Evolutionary conservation across 1,140 invertebrate species (phyloP), one percentile per base, ranked within the genome.

Genomic region (Mya arenaria): DNA sequence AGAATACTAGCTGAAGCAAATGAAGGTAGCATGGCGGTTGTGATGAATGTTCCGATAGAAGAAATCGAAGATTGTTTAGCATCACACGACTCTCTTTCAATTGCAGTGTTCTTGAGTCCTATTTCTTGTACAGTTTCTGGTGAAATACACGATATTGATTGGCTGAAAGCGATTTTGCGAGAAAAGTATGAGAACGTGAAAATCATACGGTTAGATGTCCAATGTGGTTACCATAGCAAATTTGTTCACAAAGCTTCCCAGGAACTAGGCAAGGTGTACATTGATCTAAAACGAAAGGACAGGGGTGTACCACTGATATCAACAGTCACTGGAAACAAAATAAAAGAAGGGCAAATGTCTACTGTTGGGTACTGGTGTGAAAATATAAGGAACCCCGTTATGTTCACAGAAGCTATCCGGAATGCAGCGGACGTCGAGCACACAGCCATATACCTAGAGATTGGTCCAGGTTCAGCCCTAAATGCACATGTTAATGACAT

Each of bases 191-290:
- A 56, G 17, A 25, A 62, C 4, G 19, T 19, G 25, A 34, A 58
- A 36, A 13, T 87, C 5, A 81, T 48, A n/a, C 28, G 48, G 8
- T 48, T 87, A 10, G 13, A 48, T 15, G 82, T 86, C 0, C 19
- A 48, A 6, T 75, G 72, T 65, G 86, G 84, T 0, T 87, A 84
- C 37, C 86, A 87, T 34, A 87, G 86, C 72, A 73, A 81, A 44
- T 65, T 58, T 36, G 82, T 85, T 13, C 48, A 79, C 0, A n/a
- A 48, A 19, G 71, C 81, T n/a, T 63, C 52, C n/a, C 17, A 60
- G 10, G 17, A 77, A 0, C 10, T 86, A 30, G 37, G 2, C 25
- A 17, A 19, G 30, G 19, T 36, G n/a, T 23, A 85, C 13, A 25
- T 60, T 13, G 48, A 63, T 4, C 58, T 86, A 23, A 19, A 32